Evolutionary conservation across 2,113 vertebrate species (phyloP).

Genomic region (Pipa parva): DNA sequence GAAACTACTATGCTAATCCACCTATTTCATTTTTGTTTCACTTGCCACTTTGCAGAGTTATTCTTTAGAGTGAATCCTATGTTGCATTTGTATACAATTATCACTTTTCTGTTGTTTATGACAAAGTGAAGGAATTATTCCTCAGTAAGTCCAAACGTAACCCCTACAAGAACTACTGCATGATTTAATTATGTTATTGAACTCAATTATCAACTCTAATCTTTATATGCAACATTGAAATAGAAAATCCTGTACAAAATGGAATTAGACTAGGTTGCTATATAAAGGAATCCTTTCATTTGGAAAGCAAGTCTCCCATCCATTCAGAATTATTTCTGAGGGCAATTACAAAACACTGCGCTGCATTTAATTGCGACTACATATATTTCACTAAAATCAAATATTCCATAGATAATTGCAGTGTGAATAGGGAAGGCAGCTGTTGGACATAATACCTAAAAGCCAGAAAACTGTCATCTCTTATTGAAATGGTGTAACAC

Average conservation of each 20-base stretch:
- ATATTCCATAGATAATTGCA: too few species aligned
- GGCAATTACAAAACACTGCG: too few species aligned
- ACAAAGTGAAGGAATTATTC: neutral
- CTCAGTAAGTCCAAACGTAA: neutral
- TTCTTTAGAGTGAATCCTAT: neutral
- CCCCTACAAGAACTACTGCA: neutral
- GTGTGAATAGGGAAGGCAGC: too few species aligned
- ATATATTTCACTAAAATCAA: too few species aligned
- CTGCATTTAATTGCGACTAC: too few species aligned
- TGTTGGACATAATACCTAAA: too few species aligned
- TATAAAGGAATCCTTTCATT: too few species aligned
- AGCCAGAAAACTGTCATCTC: too few species aligned
- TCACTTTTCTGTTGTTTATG: neutral
- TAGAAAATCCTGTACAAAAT: neutral
- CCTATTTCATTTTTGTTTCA: neutral
- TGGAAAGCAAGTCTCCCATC: too few species aligned
- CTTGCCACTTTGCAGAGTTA: neutral
- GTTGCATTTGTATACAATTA: neutral
- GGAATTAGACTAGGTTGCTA: neutral
- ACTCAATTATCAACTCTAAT: neutral
- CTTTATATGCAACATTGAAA: neutral
- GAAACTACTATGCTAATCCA: neutral
- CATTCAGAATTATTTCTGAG: too few species aligned
- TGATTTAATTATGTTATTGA: constrained; percentile 1
- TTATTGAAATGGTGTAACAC: too few species aligned